Conservation (phyloP, 2,888 invertebrate genomes). For the Cylindroiulus punctatus region DNA sequence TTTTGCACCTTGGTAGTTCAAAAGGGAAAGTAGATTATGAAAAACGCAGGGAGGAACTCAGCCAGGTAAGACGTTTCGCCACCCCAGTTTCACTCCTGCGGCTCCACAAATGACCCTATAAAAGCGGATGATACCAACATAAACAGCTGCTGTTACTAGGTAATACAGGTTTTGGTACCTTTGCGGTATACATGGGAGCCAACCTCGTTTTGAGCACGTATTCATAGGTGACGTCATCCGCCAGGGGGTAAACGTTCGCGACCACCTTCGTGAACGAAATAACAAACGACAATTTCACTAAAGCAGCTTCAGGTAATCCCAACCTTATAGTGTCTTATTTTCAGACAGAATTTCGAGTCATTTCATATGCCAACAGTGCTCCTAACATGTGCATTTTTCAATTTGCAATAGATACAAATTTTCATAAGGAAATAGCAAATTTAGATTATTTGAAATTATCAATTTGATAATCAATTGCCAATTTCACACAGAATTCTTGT, state of each 20-base stretch:
- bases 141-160: constrained; percentile 29
- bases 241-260: not conserved
- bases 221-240: constrained; percentile 4
- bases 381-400: too few relatives aligned
- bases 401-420: too few relatives aligned
- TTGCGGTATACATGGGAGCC: not conserved
- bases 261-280: constrained; percentile 1
- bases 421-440: too few relatives aligned
- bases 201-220: constrained; percentile 4
- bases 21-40: constrained; percentile 38
- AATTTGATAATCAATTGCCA: too few relatives aligned
- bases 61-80: constrained; percentile 20
- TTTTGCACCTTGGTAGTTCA: not conserved
- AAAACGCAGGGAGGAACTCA: constrained; percentile 12
- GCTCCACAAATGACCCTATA: constrained; percentile 31
- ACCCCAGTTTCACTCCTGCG: constrained; percentile 23
- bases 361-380: too few relatives aligned
- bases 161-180: constrained; percentile 29
- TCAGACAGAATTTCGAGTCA: too few relatives aligned
- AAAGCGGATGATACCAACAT: constrained; percentile 31
- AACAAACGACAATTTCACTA: not conserved
- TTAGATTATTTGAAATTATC: too few relatives aligned
- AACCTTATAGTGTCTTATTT: too few relatives aligned
- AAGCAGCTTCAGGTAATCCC: too few relatives aligned
- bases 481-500: too few relatives aligned